Evolutionary conservation across 2,888 invertebrate species (phyloP).

Genomic region (Epistrophe grossulariae): DNA sequence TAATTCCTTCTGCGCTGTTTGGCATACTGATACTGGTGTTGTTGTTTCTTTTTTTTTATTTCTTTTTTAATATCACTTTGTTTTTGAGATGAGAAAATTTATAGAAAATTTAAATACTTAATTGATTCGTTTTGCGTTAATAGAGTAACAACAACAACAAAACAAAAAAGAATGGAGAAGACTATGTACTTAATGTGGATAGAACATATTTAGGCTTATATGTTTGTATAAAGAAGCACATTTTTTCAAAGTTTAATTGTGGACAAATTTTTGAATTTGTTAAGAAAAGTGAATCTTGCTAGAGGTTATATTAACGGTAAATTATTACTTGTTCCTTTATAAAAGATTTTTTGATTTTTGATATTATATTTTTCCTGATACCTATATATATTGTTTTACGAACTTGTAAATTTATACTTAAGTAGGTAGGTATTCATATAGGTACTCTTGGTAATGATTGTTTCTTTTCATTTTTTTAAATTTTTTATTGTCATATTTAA

Average conservation of each 20-base stretch:
- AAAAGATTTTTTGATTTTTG: too few species aligned
- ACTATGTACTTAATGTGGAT: background rate
- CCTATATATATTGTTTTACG: too few species aligned
- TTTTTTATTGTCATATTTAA: too few species aligned
- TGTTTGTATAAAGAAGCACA: background rate
- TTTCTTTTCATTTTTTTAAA: too few species aligned
- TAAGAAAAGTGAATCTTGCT: background rate
- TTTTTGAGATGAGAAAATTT: slow-evolving; percentile 21
- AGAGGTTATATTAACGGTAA: background rate
- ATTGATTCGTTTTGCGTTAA: slow-evolving; percentile 75
- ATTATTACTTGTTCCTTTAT: background rate
- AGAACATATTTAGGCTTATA: background rate
- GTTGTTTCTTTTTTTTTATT: slow-evolving; percentile 13
- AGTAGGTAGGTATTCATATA: too few species aligned
- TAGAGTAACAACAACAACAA: slow-evolving; percentile 39
- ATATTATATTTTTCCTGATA: too few species aligned
- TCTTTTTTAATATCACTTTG: slow-evolving; percentile 14
- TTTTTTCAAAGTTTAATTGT: background rate
- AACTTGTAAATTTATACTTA: too few species aligned
- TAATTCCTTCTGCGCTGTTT: slow-evolving; percentile 53
- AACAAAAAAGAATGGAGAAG: background rate
- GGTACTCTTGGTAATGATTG: too few species aligned
- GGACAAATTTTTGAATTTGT: background rate
- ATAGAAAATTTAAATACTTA: slow-evolving; percentile 63
- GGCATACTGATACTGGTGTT: slow-evolving; percentile 35